phyloP scores from a whole-genome alignment of 2,888 invertebrate genomes.

The Brassicogethes aeneus region DNA sequence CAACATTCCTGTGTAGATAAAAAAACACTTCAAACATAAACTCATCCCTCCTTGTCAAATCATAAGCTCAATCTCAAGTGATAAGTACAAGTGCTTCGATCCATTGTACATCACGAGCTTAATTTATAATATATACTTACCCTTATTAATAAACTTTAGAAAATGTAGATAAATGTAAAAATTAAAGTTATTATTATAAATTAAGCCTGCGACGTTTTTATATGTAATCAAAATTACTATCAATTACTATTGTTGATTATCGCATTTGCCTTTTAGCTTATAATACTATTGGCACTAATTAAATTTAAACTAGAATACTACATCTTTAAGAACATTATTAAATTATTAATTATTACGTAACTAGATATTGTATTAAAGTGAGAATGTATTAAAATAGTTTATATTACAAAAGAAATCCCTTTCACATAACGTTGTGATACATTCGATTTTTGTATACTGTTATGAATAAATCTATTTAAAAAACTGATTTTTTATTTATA shows the following conservation, averaged over 20 bases:
- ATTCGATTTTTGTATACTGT: constrained; percentile 36
- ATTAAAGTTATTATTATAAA: too few relatives aligned
- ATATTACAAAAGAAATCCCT: constrained; percentile 28
- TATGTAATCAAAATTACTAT: too few relatives aligned
- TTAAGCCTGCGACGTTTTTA: too few relatives aligned
- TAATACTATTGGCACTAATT: constrained; percentile 19
- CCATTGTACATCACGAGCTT: too few relatives aligned
- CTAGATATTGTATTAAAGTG: too few relatives aligned
- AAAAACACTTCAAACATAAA: background rate
- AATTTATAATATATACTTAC: too few relatives aligned
- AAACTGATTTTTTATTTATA: constrained; percentile 9
- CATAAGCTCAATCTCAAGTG: background rate
- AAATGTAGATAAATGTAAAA: too few relatives aligned
- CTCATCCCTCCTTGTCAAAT: background rate
- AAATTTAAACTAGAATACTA: too few relatives aligned
- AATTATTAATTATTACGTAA: too few relatives aligned
- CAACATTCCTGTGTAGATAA: constrained; percentile 26
- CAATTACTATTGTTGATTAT: too few relatives aligned
- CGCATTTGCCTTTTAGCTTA: constrained; percentile 1
- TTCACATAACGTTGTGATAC: constrained; percentile 35
- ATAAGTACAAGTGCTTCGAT: constrained; percentile 1
- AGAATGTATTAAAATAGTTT: constrained; percentile 5
- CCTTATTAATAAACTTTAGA: too few relatives aligned
- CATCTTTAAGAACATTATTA: too few relatives aligned
- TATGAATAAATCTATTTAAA: constrained; percentile 22